phyloP scores from a whole-genome alignment of 2,797 vertebrate species.

The Chaetodon trifasciatus region DNA sequence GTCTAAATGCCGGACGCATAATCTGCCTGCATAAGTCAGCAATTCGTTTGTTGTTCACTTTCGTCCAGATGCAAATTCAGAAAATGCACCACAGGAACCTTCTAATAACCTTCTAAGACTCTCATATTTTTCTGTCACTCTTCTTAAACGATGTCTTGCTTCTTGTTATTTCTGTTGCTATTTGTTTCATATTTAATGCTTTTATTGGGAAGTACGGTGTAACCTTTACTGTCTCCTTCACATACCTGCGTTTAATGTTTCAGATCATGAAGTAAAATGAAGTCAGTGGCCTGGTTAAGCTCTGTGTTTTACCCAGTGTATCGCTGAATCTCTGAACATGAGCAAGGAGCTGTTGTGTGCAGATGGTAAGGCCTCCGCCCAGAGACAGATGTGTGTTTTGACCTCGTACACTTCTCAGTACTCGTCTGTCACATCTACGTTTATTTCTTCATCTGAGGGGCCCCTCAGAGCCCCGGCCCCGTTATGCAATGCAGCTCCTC shows the following conservation, averaged over 20 bases:
- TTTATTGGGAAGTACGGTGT: not conserved
- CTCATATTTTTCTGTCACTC: too few relatives aligned
- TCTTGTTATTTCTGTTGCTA: not conserved
- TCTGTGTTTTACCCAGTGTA: not conserved
- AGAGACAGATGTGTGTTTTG: constrained; percentile 50
- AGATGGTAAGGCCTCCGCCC: constrained; percentile 44
- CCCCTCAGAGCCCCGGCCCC: constrained; percentile 14
- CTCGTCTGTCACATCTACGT: constrained; percentile 12
- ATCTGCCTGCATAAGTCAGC: too few relatives aligned
- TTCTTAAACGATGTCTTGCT: too few relatives aligned
- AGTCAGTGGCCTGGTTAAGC: too few relatives aligned
- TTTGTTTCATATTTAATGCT: not conserved
- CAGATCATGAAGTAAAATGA: not conserved
- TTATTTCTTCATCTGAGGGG: constrained; percentile 52
- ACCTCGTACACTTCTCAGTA: constrained; percentile 7
- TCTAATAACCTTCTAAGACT: too few relatives aligned
- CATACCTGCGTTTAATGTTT: not conserved
- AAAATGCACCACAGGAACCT: too few relatives aligned
- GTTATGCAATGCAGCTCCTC: constrained; percentile 49
- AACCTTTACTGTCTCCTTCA: not conserved
- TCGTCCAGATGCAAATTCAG: too few relatives aligned
- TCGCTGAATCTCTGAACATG: not conserved
- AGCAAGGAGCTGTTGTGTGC: constrained; percentile 4
- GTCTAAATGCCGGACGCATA: too few relatives aligned
- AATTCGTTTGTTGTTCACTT: too few relatives aligned